phyloP scores from a whole-genome alignment of 2,113 vertebrate genomes.

The Rissa tridactyla region DNA sequence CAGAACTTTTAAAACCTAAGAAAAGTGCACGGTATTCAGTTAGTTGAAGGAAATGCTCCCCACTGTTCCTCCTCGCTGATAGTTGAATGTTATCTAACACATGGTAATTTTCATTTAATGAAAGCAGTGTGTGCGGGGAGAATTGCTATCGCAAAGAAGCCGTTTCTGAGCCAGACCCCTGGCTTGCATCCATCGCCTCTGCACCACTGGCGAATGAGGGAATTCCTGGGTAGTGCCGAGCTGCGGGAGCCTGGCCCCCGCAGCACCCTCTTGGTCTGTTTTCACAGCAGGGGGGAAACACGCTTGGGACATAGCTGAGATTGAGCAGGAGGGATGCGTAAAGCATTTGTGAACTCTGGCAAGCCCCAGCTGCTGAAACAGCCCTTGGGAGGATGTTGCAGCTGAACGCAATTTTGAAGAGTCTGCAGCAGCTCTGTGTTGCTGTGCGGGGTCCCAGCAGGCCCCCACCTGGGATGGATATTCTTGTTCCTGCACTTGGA shows the following conservation, averaged over 20 bases:
- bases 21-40: neutral
- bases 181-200: neutral
- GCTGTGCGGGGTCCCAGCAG: neutral
- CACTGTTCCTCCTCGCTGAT: neutral
- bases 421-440: neutral
- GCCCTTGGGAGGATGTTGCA: neutral
- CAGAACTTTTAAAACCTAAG: neutral
- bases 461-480: neutral
- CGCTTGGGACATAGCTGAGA: fast-evolving
- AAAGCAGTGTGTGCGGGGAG: neutral
- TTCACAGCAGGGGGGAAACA: neutral
- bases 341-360: neutral
- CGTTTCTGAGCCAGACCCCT: neutral
- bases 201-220: neutral
- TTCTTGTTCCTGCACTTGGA: neutral
- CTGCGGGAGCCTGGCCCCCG: neutral
- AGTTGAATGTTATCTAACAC: neutral
- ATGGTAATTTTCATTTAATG: neutral
- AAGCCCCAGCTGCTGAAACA: neutral
- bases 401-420: neutral
- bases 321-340: neutral
- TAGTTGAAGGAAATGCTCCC: neutral
- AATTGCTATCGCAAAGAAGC: neutral
- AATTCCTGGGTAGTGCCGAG: neutral
- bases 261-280: neutral